Base-by-base conservation (phyloP, 53 echinoderm and acorn worm genomes). In the Echinometra lucunter region DNA sequence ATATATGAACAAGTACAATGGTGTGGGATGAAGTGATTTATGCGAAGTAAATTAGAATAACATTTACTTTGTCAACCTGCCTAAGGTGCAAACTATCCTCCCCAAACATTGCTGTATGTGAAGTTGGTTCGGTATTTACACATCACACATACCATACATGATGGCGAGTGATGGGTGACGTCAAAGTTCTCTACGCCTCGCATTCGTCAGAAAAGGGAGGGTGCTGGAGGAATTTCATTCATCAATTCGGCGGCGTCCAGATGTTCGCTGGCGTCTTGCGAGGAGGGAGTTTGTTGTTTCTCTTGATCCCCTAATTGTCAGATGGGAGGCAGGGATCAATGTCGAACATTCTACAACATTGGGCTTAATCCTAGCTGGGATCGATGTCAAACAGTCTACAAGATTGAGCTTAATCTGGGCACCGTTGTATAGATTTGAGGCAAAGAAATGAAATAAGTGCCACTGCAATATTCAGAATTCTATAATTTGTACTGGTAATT, bases 121-220 rank as follows among this genome's bases (percentile, higher is more conserved):
- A 85, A 85, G 85, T 85, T 16, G 49, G 49, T 85, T 85, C 2
- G 85, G 47, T 85, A 85, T 85, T 85, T 85, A 49, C 85, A 49
- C 85, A 85, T 85, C 85, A 85, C 85, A 85, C 85, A 85, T 85
- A 85, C 85, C 85, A 49, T 53, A 85, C 85, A 85, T 49, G 49
- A 85, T 49, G 85, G 28, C 85, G 85, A 47, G 85, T 85, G 85
- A 85, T 17, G 85, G 45, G 85, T 85, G 85, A 85, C 85, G 85
- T 85, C 85, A 85, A 49, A 85, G 85, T 85, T 30, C 85, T 85
- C 49, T 30, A 85, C 30, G 85, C n/a, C 45, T 85, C 85, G 21
- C 47, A 85, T 85, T 85, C 28, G 16, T 85, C 53, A 85, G 85
- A 85, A 85, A 13, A n/a, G n/a, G 85, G 49, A n/a, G 21, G 49